Percentiles rank a stretch among this genome's conserved stretches.
These are phyloP conservation scores for Isurus oxyrinchus DNA, from an alignment of 2,113 vertebrate species.

Conservation along the genomic window DNA sequence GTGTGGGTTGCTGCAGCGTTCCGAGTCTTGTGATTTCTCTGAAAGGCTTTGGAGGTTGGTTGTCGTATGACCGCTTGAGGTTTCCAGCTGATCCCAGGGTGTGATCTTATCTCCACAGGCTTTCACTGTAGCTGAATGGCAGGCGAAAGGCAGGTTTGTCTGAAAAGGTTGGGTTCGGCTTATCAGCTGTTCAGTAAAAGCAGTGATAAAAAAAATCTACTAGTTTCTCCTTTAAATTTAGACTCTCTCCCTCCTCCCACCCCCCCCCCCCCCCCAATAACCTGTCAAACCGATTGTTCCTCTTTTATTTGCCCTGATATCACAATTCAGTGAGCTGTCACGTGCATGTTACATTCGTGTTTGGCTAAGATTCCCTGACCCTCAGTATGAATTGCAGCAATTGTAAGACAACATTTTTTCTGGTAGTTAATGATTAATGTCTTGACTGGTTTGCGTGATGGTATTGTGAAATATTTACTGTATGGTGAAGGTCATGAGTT, in stretches of 20 bases:
- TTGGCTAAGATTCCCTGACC: background rate
- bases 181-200: background rate
- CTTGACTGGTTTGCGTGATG: background rate
- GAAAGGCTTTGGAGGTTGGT: background rate
- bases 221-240: background rate
- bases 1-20: background rate
- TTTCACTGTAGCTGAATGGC: background rate
- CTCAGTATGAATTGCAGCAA: background rate
- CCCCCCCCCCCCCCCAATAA: background rate
- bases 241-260: background rate
- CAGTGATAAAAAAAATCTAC: background rate
- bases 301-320: background rate
- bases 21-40: background rate
- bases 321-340: background rate
- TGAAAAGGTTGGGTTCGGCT: background rate
- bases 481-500: background rate
- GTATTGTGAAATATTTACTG: background rate
- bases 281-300: background rate
- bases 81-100: conserved; percentile 11
- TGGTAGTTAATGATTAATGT: background rate
- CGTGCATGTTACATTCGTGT: background rate
- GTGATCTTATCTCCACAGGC: background rate
- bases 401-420: background rate
- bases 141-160: background rate
- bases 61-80: background rate